Conservation (phyloP, 1,140 invertebrate species). For the Oscheius sp. region DNA sequence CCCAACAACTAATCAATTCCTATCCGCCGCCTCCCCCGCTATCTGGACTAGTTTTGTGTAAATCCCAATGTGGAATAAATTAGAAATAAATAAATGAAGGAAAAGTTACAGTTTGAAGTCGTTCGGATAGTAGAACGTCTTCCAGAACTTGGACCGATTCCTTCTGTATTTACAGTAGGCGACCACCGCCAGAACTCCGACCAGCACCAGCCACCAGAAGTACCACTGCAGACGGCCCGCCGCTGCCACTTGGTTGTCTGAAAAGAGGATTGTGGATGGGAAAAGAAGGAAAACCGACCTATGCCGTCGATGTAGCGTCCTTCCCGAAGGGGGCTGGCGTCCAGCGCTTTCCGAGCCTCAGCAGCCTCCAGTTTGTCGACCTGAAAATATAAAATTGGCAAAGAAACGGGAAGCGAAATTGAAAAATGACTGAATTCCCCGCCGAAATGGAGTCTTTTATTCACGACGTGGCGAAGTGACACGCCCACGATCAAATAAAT, state of each 20-base stretch:
- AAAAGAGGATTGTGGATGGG: not conserved
- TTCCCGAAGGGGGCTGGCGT: slow-evolving; percentile 43
- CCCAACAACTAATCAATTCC: no score
- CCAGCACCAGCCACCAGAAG: slow-evolving; percentile 47
- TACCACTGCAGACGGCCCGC: slow-evolving; percentile 40
- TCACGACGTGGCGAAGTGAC: no score
- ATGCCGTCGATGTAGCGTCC: slow-evolving; percentile 50
- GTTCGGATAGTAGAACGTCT: slow-evolving; percentile 57
- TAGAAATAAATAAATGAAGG: not conserved
- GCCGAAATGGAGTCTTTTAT: no score
- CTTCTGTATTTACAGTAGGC: slow-evolving; percentile 55
- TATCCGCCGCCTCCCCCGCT: no score
- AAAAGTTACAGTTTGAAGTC: slow-evolving; percentile 58
- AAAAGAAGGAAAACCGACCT: not conserved
- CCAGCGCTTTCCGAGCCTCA: slow-evolving; percentile 41
- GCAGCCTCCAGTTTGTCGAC: slow-evolving; percentile 54
- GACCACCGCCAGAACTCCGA: slow-evolving; percentile 44
- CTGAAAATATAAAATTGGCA: slow-evolving; percentile 29
- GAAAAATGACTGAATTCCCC: slow-evolving; percentile 8
- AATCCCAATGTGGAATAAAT: not conserved
- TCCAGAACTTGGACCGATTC: slow-evolving; percentile 59
- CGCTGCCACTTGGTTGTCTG: slow-evolving; percentile 6
- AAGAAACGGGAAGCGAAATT: not conserved
- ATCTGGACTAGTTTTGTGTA: no score
- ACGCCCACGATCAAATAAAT: no score